Conservation (phyloP, 2,113 vertebrate species). For the Spilogale gracilis region DNA sequence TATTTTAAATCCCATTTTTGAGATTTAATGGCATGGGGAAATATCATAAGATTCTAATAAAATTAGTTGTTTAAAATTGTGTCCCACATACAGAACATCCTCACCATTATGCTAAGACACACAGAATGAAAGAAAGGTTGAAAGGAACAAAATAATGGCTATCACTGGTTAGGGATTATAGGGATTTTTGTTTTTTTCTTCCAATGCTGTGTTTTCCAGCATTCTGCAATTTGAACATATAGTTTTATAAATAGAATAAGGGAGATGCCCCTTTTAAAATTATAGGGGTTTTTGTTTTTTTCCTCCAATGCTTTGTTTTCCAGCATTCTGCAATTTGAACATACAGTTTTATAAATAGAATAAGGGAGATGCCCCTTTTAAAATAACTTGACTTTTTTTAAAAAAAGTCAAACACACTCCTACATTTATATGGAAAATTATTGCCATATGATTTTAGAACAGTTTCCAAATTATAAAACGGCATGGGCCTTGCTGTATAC, state of each 20-base stretch:
- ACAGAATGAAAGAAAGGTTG: neutral
- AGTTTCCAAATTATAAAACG: slow-evolving; percentile 22
- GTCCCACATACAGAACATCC: neutral
- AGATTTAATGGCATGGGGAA: neutral
- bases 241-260: slow-evolving; percentile 28
- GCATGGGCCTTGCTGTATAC: neutral
- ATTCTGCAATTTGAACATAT: neutral
- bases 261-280: slow-evolving; percentile 7
- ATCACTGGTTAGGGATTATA: neutral
- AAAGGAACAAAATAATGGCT: neutral
- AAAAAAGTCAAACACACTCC: neutral
- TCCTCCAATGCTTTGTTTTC: slow-evolving; percentile 37
- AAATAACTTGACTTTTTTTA: slow-evolving; percentile 22
- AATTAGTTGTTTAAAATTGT: neutral
- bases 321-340: neutral
- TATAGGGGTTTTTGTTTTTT: neutral
- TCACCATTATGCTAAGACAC: neutral
- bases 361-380: neutral
- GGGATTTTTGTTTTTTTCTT: slow-evolving; percentile 5
- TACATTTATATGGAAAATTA: neutral
- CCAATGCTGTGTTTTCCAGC: slow-evolving; percentile 10
- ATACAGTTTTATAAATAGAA: neutral
- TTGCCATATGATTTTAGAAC: slow-evolving; percentile 9
- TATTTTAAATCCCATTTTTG: slow-evolving; percentile 3
- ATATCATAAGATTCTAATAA: neutral